Base-by-base conservation (phyloP, 2,113 vertebrate species). In the Miniopterus natalensis region DNA sequence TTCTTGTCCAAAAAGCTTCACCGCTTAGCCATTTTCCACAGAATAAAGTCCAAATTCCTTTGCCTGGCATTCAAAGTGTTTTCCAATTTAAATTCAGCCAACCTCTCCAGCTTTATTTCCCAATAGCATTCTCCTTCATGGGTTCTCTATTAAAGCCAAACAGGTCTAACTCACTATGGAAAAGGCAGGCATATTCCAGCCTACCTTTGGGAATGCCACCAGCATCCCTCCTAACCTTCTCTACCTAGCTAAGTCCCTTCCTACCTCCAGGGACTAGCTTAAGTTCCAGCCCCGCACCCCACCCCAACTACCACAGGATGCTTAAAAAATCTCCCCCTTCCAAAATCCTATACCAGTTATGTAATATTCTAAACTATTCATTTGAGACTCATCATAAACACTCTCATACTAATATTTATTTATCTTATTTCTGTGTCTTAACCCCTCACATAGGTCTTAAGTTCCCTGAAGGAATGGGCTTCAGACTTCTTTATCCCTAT, bases 361-460 rank as follows among this genome's bases (percentile, higher is more conserved):
- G 1, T 8, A 57, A 51, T 79, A 57, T 79, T 81, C 9, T 9
- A 87, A 83, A 36, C 21, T 40, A 85, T 36, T 77, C n/a, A 47
- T 42, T 12, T 84, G 7, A 17, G 47, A 9, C 73, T 89, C 15
- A 93, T 74, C 23, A 63, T 61, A 86, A 95, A 42, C 42, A 65
- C 36, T 59, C 20, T 51, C 66, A 68, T 25, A 47, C 8, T 80
- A 86, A 57, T 70, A 90, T 70, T 93, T 90, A 49, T 59, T 92
- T 66, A 73, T n/a, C 80, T 94, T 95, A 84, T 47, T 89, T 94
- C 42, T 27, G 53, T 36, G 25, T 66, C 45, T 96, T 68, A 78
- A 80, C 40, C 86, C 73, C 61, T 94, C 47, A 77, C 71, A 75
- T 15, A 70, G 49, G 79, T 75, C 27, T 95, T 75, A 86, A 47